phyloP scores from a whole-genome alignment of 2,888 invertebrate genomes.

The Geophilus truncorum region DNA sequence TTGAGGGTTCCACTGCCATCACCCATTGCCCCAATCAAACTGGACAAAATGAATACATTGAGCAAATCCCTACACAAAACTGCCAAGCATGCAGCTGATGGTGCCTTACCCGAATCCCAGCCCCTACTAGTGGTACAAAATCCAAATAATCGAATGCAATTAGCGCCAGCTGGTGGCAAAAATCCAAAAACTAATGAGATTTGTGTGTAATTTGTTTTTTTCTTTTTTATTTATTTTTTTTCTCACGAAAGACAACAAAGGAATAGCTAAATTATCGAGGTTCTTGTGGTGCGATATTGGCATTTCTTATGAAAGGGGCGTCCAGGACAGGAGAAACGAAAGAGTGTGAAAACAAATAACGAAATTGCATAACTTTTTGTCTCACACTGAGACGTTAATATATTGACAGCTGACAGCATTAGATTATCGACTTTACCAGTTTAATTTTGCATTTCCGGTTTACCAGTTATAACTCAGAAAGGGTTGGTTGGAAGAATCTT shows the following conservation, averaged over 20 bases:
- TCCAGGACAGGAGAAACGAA: neutral
- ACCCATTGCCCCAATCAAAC: slow-evolving; percentile 33
- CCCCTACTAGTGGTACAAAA: slow-evolving; percentile 32
- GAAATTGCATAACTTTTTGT: neutral
- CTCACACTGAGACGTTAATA: neutral
- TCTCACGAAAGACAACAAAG: too few relatives aligned
- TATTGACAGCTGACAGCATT: neutral
- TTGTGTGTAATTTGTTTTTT: slow-evolving; percentile 33
- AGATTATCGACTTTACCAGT: neutral
- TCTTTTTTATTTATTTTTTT: neutral
- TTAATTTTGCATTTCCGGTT: neutral
- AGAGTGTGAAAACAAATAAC: neutral
- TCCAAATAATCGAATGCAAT: neutral
- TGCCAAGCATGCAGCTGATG: neutral
- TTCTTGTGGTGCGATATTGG: neutral
- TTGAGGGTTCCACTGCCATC: slow-evolving; percentile 36
- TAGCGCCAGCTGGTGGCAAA: neutral
- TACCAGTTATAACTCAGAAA: neutral
- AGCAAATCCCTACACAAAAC: neutral
- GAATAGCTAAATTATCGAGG: too few relatives aligned
- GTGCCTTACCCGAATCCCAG: slow-evolving; percentile 36
- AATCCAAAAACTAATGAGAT: slow-evolving; percentile 36
- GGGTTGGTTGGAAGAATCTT: neutral
- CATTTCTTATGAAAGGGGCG: neutral
- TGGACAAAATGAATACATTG: neutral